These are phyloP conservation scores for Lipotes vexillifer DNA, from an alignment of 2,113 vertebrate genomes.

Conservation along the genomic window DNA sequence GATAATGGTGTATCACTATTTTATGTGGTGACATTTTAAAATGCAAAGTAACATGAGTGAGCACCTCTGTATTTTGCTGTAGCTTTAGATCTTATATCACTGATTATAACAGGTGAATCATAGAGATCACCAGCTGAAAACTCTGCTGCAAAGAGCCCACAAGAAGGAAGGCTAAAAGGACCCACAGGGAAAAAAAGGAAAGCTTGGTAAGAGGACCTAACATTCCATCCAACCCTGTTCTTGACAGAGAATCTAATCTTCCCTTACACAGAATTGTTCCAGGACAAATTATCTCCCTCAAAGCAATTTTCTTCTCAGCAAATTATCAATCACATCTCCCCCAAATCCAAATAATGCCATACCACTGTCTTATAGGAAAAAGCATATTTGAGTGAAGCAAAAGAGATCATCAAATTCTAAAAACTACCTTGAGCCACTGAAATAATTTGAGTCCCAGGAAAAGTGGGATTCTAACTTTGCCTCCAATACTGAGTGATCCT, in stretches of 20 bases:
- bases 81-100: neutral
- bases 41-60: neutral
- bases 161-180: neutral
- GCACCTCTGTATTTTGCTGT: neutral
- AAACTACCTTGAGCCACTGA: neutral
- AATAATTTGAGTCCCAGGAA: neutral
- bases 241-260: neutral
- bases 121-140: neutral
- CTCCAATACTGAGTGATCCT: neutral
- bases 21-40: slow-evolving; percentile 25
- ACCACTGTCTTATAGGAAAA: neutral
- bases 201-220: neutral
- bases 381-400: neutral
- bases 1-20: neutral
- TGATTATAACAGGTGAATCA: neutral
- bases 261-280: neutral
- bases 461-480: neutral
- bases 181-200: neutral
- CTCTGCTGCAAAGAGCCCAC: neutral
- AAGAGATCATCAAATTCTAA: neutral
- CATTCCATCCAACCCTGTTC: neutral
- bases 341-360: neutral
- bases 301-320: slow-evolving; percentile 1
- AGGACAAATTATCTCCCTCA: neutral
- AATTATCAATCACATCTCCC: neutral